These are phyloP conservation scores for Anabacerthia variegaticeps DNA, from an alignment of 2,797 vertebrate species.

Conservation along the genomic window DNA sequence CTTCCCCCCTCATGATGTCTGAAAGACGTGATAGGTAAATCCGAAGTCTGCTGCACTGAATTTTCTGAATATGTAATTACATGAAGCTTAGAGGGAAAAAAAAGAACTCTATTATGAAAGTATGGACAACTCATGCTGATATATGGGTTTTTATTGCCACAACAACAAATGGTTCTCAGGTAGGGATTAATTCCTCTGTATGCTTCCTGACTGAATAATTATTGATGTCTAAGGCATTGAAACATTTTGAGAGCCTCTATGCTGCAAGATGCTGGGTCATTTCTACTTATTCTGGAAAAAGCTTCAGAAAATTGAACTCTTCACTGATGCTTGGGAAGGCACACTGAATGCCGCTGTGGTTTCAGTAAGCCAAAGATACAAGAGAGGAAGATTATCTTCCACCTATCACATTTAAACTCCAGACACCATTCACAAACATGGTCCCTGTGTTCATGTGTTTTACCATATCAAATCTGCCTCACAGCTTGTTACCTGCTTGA, in stretches of 20 bases:
- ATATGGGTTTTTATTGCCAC: not conserved
- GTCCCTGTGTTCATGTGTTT: fast-evolving
- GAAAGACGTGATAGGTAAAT: not conserved
- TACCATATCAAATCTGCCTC: not conserved
- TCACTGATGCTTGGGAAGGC: not conserved
- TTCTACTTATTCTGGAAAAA: not conserved
- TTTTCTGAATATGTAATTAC: constrained; percentile 19
- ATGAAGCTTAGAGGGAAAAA: not conserved
- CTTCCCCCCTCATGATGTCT: not conserved
- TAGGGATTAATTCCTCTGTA: constrained; percentile 7
- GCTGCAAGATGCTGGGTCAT: not conserved
- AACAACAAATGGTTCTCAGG: constrained; percentile 20
- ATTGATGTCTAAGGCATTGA: not conserved
- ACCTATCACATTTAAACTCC: not conserved
- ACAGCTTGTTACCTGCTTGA: not conserved
- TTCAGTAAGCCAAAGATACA: not conserved
- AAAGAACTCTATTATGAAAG: not conserved
- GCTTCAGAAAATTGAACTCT: not conserved
- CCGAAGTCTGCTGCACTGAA: not conserved
- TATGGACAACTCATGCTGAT: not conserved
- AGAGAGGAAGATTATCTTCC: not conserved
- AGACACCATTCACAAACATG: not conserved
- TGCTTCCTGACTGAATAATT: constrained; percentile 23
- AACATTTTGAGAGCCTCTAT: not conserved
- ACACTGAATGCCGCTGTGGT: not conserved